Evolutionary conservation across 2,888 invertebrate genomes (phyloP), one percentile per base, ranked within the genome.

Genomic region (Bombylius major): DNA sequence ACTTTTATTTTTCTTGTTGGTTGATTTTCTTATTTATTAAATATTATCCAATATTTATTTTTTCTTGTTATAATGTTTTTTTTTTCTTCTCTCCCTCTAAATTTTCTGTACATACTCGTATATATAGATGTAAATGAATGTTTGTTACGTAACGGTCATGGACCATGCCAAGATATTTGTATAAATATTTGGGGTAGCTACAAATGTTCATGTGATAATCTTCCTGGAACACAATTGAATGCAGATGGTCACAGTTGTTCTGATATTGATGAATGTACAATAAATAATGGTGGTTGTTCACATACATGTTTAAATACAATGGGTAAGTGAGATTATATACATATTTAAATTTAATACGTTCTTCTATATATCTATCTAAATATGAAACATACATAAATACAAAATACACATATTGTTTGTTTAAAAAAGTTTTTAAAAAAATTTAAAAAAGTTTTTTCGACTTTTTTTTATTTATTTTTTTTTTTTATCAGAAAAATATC

Each of bases 151-250:
- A 80, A 79, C 66, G 81, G 80, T 9, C 69, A 70, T 53, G 82
- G 81, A 1, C 79, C 80, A 11, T 83, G 82, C 65, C 79, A 82
- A 64, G 81, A 79, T 61, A 70, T 68, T 34, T 82, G 82, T 65
- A 66, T 66, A 56, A 82, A 82, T 67, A 75, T 75, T 44, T 70
- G 75, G 59, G 82, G 82, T 14, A 72, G 77, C 51, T 82, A 79
- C 68, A 67, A 68, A 60, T 82, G 82, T 66, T 73, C 75, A 56
- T 82, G 82, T 64, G 68, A 69, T 51, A 69, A 73, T 55, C 69
- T 79, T 31, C 74, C 76, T 13, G 82, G 81, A 46, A 79, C 80
- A 55, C 71, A 71, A 61, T 70, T 82, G 56, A 73, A 75, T 13
- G 57, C 66, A 39, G 79, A 82, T 71, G 75, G 76, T 62, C 78